These are phyloP conservation scores for Spheniscus humboldti DNA, from an alignment of 2,797 vertebrate species.

Conservation along the genomic window DNA sequence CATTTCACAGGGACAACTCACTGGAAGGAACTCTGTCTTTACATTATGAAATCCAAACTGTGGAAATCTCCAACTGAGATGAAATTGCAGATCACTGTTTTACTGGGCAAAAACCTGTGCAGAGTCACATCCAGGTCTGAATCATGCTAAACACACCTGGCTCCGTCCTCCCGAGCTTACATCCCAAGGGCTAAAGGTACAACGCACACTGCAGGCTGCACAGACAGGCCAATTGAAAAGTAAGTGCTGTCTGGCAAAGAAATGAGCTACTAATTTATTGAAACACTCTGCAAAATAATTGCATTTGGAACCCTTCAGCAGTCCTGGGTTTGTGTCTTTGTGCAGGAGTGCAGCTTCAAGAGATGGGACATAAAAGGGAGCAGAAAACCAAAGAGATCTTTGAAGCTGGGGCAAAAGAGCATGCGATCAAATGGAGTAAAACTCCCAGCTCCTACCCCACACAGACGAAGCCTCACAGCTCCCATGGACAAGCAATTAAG, in stretches of 20 bases:
- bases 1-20: not conserved
- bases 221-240: not conserved
- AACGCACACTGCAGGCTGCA: not conserved
- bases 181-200: not conserved
- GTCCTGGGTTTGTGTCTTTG: not conserved
- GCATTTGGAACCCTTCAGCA: not conserved
- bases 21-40: not conserved
- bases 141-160: not conserved
- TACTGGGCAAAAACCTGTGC: not conserved
- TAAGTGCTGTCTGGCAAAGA: constrained; percentile 5
- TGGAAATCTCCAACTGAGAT: not conserved
- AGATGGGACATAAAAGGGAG: constrained; percentile 14
- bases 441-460: not conserved
- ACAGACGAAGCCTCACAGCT: not conserved
- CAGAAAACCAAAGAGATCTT: not conserved
- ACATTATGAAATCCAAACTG: not conserved
- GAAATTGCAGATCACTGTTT: not conserved
- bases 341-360: not conserved
- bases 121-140: not conserved
- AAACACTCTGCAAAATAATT: constrained; percentile 13
- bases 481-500: not conserved
- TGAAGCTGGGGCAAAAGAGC: not conserved
- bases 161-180: not conserved
- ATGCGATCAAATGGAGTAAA: fast-evolving
- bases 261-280: not conserved